Percentiles rank a stretch among this genome's conserved stretches.
These are phyloP conservation scores for Linepithema humile DNA, from an alignment of 1,140 invertebrate genomes.

Conservation along the genomic window DNA sequence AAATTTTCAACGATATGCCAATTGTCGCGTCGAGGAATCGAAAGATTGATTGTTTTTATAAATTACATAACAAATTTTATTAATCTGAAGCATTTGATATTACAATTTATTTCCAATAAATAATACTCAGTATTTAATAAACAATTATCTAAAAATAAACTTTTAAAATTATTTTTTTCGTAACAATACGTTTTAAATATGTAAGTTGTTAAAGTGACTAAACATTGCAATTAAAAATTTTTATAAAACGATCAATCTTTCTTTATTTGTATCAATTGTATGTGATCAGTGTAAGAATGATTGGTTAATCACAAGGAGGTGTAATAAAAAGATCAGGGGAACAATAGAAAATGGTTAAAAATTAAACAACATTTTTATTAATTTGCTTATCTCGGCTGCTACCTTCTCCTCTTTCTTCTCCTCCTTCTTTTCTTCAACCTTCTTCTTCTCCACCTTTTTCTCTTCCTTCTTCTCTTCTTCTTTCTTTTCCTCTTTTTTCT, in stretches of 20 bases:
- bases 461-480: constrained; percentile 73
- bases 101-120: neutral
- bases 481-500: constrained; percentile 80
- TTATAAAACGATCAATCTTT: constrained; percentile 25
- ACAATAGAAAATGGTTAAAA: neutral
- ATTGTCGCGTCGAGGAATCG: constrained; percentile 24
- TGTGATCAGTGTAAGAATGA: constrained; percentile 9
- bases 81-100: neutral
- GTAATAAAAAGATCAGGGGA: neutral
- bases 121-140: neutral
- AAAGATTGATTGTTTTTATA: constrained; percentile 28
- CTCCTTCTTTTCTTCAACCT: constrained; percentile 83
- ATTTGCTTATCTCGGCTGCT: neutral
- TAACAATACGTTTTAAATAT: neutral
- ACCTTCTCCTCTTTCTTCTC: constrained; percentile 82
- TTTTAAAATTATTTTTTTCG: neutral
- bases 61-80: neutral
- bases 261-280: constrained; percentile 20
- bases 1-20: constrained; percentile 44
- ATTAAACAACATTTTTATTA: constrained; percentile 9
- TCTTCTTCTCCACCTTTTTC: constrained; percentile 71
- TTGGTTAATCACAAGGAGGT: constrained; percentile 26
- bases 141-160: neutral
- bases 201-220: no score
- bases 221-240: no score